phyloP scores from a whole-genome alignment of 2,113 vertebrate genomes.

The Nothobranchius kuhntae region DNA sequence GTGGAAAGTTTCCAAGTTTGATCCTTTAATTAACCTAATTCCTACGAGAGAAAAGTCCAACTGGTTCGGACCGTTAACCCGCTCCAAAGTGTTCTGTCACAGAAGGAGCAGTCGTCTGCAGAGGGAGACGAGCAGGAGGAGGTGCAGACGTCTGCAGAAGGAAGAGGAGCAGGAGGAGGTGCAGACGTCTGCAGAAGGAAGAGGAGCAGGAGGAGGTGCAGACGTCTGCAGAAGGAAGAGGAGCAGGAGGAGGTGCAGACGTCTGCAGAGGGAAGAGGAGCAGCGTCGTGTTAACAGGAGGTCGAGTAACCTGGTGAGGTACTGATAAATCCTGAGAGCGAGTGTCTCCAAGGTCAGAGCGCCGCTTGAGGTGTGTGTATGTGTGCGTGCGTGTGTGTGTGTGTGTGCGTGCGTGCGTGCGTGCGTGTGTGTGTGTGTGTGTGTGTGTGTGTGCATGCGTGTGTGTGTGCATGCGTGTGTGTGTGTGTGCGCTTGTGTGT shows the following conservation, averaged over 20 bases:
- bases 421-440: background rate
- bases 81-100: no score
- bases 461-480: background rate
- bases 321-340: slow-evolving; percentile 42
- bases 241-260: background rate
- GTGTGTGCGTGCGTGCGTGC: slow-evolving; percentile 10
- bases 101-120: background rate
- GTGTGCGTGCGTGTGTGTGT: slow-evolving; percentile 10
- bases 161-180: slow-evolving; percentile 25
- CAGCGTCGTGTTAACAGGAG: slow-evolving; percentile 21
- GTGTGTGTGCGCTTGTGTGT: no score
- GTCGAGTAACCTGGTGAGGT: slow-evolving; percentile 29
- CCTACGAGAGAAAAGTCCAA: no score
- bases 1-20: no score
- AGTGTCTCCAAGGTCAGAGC: slow-evolving; percentile 30
- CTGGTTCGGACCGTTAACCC: no score
- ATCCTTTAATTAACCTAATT: no score
- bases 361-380: slow-evolving; percentile 7
- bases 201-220: slow-evolving; percentile 19
- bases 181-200: slow-evolving; percentile 2
- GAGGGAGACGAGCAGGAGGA: background rate
- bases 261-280: slow-evolving; percentile 18
- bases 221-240: background rate
- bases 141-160: background rate
- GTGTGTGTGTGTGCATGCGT: background rate